Evolutionary conservation across 2,113 vertebrate species (phyloP), one percentile per base, ranked within the genome.

Genomic region (Neolamprologus sp.): DNA sequence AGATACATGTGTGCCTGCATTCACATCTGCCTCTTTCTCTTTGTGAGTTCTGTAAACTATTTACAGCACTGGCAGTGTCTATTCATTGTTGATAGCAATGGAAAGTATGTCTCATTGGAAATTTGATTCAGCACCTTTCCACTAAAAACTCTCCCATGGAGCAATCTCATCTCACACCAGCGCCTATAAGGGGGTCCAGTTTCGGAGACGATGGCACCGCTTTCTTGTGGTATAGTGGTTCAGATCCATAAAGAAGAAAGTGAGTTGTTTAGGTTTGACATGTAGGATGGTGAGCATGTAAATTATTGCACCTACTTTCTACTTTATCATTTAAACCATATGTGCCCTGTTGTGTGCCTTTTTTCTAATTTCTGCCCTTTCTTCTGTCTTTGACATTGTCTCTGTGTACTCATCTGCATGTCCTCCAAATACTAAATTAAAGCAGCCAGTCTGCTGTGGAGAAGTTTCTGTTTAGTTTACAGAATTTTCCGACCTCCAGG

Each of bases 401-500:
- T 87, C 45, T 71, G 12, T 80, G 79, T 86, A 26, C 49, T 85
- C 63, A 53, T 80, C 80, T 65, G 35, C 17, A 78, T 80, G 58
- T 63, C 81, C 49, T 92, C 60, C 58, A 81, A 88, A 89, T 80
- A 83, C 78, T 54, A 82, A 81, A 53, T 40, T 55, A 80, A 83
- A 81, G 68, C 85, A 57, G 87, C 87, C 86, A 58, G 89, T 84
- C 87, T 63, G 79, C 86, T 90, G 79, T 60, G 85, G 90, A 91
- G 87, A 91, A 86, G 89, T 91, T 83, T 91, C 60, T 88, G 82
- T 93, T 94, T 89, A 90, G 90, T 95, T 96, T 94, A 94, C 89
- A 89, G 95, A 95, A 92, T 96, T 96, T 96, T 96, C 94, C 94
- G 2, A 92, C 94, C 96, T 93, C 87, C 86, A 26, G 94, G 95